Evolutionary conservation across 1,140 invertebrate genomes (phyloP).

Genomic region (Frieseomelitta varia): DNA sequence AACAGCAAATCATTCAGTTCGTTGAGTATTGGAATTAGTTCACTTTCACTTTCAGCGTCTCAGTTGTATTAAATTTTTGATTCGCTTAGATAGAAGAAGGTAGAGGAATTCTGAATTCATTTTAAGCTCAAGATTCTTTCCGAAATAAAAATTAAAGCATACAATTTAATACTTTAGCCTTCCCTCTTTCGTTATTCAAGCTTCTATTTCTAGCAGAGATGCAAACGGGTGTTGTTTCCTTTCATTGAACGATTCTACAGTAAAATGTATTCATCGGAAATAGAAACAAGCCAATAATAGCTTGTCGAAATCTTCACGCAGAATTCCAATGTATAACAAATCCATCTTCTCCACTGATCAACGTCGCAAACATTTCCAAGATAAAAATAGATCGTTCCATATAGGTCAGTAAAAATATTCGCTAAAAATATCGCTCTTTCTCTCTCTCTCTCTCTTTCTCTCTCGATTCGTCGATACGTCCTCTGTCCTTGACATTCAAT

Average conservation of each 20-base stretch:
- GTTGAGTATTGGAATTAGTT: no score
- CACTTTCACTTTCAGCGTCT: no score
- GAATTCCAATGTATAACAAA: neutral
- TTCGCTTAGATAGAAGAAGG: neutral
- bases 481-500: neutral
- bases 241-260: neutral
- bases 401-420: neutral
- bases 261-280: neutral
- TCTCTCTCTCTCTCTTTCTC: neutral
- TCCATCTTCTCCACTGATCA: neutral
- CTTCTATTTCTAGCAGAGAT: neutral
- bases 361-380: neutral
- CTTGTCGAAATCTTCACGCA: neutral
- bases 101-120: neutral
- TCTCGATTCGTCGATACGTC: neutral
- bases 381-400: neutral
- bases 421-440: conserved; percentile 1
- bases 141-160: neutral
- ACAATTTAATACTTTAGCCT: neutral
- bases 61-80: neutral
- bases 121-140: neutral
- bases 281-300: neutral
- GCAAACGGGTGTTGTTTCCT: neutral
- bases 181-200: neutral
- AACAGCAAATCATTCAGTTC: no score